Percentiles rank a stretch among this genome's conserved stretches.
Evolutionary conservation across 2,113 vertebrate species (phyloP).

Genomic region (Tamias sibiricus): DNA sequence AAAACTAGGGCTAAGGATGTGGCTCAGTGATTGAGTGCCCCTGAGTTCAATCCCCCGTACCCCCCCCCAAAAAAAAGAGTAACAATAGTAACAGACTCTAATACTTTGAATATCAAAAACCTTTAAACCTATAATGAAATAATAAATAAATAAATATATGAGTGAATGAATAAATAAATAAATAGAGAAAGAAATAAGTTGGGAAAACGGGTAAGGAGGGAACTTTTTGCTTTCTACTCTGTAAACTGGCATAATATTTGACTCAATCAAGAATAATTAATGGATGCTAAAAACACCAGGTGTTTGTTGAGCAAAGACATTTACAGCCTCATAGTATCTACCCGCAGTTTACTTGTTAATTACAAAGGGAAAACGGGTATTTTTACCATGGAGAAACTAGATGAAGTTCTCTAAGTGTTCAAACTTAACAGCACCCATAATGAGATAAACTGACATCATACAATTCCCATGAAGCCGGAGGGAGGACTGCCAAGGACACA

Average conservation of each 20-base stretch:
- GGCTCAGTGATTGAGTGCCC: no score
- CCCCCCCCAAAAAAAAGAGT: not conserved
- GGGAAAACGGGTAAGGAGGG: no score
- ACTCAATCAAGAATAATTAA: slow-evolving; percentile 28
- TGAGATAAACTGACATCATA: not conserved
- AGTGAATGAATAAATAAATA: not conserved
- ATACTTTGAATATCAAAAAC: slow-evolving; percentile 5
- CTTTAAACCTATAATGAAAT: not conserved
- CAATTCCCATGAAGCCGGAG: not conserved
- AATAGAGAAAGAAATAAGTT: not conserved
- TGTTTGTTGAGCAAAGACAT: not conserved
- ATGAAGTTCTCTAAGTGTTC: not conserved
- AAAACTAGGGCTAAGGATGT: no score
- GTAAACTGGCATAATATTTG: not conserved
- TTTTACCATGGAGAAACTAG: not conserved
- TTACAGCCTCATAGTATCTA: slow-evolving; percentile 31
- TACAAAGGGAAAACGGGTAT: not conserved
- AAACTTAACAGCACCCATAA: not conserved
- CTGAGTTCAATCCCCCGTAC: no score
- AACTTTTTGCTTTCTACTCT: not conserved
- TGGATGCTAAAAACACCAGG: not conserved
- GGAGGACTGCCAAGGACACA: not conserved
- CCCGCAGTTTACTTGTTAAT: slow-evolving; percentile 40
- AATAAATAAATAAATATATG: not conserved
- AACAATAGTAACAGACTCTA: not conserved